Percentiles rank a stretch among this genome's conserved stretches.
Conservation (phyloP, 2,888 invertebrate species). For the Cheilosia soror region DNA sequence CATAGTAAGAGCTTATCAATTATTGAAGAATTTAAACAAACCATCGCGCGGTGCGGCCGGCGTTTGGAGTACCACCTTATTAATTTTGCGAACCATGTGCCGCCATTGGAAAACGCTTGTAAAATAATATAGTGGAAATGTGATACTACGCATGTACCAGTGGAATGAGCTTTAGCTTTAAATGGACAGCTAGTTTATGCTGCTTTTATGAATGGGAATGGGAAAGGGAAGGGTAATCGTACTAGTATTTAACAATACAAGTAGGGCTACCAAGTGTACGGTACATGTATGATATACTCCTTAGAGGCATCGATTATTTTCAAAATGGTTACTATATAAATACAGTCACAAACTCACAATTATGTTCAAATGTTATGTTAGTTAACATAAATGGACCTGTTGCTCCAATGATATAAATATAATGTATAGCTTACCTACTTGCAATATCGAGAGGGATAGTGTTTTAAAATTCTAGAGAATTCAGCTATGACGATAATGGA, state of each 20-base stretch:
- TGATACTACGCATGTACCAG: slow-evolving; percentile 45
- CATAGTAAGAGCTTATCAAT: not conserved
- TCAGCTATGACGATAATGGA: no score
- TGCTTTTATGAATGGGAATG: slow-evolving; percentile 23
- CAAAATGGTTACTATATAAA: no score
- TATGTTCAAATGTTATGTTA: no score
- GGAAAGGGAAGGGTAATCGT: slow-evolving; percentile 3
- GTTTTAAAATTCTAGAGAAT: no score
- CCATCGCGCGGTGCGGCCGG: not conserved
- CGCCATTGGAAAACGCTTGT: slow-evolving; percentile 28
- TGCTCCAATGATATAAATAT: no score
- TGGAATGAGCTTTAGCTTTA: slow-evolving; percentile 26
- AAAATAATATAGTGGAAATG: not conserved
- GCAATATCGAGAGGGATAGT: no score
- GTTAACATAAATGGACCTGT: no score
- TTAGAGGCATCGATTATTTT: no score
- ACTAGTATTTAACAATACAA: not conserved
- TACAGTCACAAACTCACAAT: no score
- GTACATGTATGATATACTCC: no score
- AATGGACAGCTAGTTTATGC: not conserved
- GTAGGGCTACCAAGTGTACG: slow-evolving; percentile 29
- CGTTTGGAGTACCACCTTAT: not conserved
- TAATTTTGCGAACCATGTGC: slow-evolving; percentile 46
- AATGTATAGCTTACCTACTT: no score
- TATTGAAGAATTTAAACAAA: not conserved